These are phyloP conservation scores for Tetraneura akinire DNA, from an alignment of 1,140 invertebrate species.

Conservation along the genomic window DNA sequence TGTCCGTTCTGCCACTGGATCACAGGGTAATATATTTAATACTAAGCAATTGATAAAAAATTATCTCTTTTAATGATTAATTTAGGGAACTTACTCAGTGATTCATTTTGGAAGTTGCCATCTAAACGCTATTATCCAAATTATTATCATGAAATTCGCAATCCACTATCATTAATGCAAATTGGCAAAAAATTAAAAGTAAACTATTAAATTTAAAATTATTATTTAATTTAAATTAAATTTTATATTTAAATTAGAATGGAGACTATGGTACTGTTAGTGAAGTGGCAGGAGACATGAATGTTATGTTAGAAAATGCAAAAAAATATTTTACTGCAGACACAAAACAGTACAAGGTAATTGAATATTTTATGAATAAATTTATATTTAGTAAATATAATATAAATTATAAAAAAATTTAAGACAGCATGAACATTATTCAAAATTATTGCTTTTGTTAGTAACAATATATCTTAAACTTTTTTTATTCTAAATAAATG, in stretches of 20 bases:
- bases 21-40: conserved; percentile 62
- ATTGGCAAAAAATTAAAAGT: conserved; percentile 89
- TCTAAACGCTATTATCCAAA: conserved; percentile 89
- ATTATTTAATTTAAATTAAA: background rate
- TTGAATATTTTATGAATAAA: conserved; percentile 9
- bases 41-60: conserved; percentile 22
- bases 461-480: no score
- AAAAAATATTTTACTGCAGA: conserved; percentile 90
- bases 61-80: background rate
- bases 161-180: conserved; percentile 91
- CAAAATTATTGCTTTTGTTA: no score
- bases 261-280: conserved; percentile 83
- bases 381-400: background rate
- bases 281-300: conserved; percentile 91
- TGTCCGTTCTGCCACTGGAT: conserved; percentile 71
- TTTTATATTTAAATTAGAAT: conserved; percentile 61
- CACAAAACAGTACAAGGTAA: conserved; percentile 82
- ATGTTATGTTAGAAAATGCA: conserved; percentile 98
- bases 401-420: no score
- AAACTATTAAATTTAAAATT: conserved; percentile 48
- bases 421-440: no score
- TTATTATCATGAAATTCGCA: conserved; percentile 96
- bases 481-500: no score
- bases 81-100: conserved; percentile 72
- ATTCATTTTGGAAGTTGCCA: conserved; percentile 91